phyloP scores from a whole-genome alignment of 2,888 invertebrate species.

The Tribolium freemani region DNA sequence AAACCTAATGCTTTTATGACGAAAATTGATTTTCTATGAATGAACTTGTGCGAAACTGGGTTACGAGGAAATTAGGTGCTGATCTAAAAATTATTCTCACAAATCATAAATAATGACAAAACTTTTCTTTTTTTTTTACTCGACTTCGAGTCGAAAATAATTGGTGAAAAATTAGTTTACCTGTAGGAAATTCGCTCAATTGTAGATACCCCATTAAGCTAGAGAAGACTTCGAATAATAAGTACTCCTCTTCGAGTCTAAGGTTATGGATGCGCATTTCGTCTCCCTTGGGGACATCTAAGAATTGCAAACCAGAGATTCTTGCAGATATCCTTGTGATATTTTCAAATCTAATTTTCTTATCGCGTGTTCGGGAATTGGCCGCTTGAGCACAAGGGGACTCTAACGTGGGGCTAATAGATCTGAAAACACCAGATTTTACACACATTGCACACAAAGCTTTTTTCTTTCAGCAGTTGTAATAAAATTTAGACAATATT shows the following conservation, averaged over 20 bases:
- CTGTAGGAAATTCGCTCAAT: conserved; percentile 76
- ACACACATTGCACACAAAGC: conserved; percentile 7
- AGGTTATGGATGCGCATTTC: conserved; percentile 68
- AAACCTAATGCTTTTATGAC: conserved; percentile 9
- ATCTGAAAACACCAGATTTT: conserved; percentile 9
- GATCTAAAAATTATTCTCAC: not conserved
- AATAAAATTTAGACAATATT: too few species aligned
- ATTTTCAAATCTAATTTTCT: conserved; percentile 50
- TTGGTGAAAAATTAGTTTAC: conserved; percentile 67
- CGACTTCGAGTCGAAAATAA: conserved; percentile 48
- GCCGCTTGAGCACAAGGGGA: conserved; percentile 30
- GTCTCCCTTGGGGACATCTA: conserved; percentile 64
- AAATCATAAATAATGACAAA: not conserved
- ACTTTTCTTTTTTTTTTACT: not conserved
- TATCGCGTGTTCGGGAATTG: conserved; percentile 42
- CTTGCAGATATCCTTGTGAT: conserved; percentile 48
- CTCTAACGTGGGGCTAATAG: conserved; percentile 2
- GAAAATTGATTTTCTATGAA: conserved; percentile 29
- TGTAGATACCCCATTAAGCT: conserved; percentile 75
- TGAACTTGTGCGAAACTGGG: conserved; percentile 21
- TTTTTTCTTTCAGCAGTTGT: not conserved
- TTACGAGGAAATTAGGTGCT: not conserved
- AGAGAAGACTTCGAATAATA: conserved; percentile 76
- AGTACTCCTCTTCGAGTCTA: conserved; percentile 74
- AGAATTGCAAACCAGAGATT: conserved; percentile 57